phyloP scores from a whole-genome alignment of 1,140 invertebrate genomes.

The Anagrus nilaparvatae region DNA sequence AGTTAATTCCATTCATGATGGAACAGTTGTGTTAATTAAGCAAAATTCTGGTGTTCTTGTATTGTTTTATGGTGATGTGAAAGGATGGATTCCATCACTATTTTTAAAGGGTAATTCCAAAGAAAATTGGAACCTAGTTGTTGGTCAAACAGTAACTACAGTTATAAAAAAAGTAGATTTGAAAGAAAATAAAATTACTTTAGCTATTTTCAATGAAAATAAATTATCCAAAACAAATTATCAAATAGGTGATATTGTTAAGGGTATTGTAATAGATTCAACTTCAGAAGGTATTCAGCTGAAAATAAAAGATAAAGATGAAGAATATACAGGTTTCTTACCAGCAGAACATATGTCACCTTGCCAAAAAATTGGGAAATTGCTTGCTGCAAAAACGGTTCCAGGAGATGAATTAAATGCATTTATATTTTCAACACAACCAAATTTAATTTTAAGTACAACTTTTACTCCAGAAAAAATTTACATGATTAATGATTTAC shows the following conservation, averaged over 20 bases:
- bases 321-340: constrained; percentile 22
- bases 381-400: constrained; percentile 21
- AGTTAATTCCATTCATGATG: constrained; percentile 44
- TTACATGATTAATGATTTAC: constrained; percentile 19
- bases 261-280: constrained; percentile 26
- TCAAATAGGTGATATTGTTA: constrained; percentile 27
- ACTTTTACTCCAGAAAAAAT: constrained; percentile 19
- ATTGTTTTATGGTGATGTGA: constrained; percentile 49
- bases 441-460: constrained; percentile 27
- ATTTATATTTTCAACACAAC: constrained; percentile 26
- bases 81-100: constrained; percentile 45
- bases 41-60: constrained; percentile 43
- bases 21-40: constrained; percentile 44
- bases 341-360: constrained; percentile 34
- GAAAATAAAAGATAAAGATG: constrained; percentile 15
- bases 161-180: constrained; percentile 36
- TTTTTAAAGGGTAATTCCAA: constrained; percentile 38
- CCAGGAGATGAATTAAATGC: constrained; percentile 27
- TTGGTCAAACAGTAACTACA: constrained; percentile 50
- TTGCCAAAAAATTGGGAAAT: constrained; percentile 24
- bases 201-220: constrained; percentile 23
- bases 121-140: constrained; percentile 42
- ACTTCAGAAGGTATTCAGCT: constrained; percentile 26
- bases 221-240: constrained; percentile 14
- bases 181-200: constrained; percentile 33